These are phyloP conservation scores for Zoanthus gigantus DNA, from an alignment of 92 coral and sea anemone species.

Conservation along the genomic window DNA sequence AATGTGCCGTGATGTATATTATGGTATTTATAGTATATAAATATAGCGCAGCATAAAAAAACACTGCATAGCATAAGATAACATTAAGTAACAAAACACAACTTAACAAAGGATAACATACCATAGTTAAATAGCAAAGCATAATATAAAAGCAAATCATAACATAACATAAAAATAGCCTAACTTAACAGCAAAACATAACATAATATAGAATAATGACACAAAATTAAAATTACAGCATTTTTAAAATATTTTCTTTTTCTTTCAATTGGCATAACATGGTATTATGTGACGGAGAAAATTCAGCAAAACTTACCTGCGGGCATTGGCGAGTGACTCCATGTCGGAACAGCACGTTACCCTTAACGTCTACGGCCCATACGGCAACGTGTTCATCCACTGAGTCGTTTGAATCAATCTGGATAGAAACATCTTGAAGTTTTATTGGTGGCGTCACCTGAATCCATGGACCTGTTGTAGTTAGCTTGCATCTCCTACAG, in stretches of 20 bases:
- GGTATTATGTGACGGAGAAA: neutral
- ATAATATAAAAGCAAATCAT: neutral
- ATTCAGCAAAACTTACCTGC: constrained; percentile 60
- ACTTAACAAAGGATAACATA: neutral
- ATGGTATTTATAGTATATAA: neutral
- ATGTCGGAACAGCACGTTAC: constrained; percentile 88
- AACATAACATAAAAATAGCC: neutral
- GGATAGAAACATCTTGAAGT: constrained; percentile 85
- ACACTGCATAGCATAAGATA: neutral
- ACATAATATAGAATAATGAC: neutral
- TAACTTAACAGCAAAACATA: neutral
- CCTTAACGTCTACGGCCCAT: constrained; percentile 90
- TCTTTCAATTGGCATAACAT: neutral
- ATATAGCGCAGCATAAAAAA: neutral
- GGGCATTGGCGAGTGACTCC: constrained; percentile 85
- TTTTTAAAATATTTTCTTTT: too few relatives aligned
- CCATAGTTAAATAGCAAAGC: neutral
- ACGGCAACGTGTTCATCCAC: constrained; percentile 75
- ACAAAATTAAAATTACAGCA: too few relatives aligned
- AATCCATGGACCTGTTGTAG: constrained; percentile 96
- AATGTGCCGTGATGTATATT: neutral
- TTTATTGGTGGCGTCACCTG: constrained; percentile 80
- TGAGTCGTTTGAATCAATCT: constrained; percentile 65
- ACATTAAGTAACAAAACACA: neutral
- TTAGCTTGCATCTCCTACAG: constrained; percentile 78